Evolutionary conservation across 2,113 vertebrate species (phyloP).

Genomic region (Gymnarchus niloticus): DNA sequence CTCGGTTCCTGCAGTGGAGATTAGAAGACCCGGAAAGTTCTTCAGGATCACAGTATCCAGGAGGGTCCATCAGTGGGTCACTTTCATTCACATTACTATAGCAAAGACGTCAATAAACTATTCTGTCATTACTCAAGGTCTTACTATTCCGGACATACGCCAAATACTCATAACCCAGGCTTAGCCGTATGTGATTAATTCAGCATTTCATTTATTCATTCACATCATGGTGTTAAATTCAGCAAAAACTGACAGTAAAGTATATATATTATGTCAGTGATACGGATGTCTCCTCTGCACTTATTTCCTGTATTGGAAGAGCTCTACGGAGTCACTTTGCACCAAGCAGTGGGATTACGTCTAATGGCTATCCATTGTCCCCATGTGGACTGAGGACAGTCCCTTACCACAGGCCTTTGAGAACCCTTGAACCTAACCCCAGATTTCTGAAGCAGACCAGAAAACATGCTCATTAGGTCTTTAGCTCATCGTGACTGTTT

Average conservation of each 20-base stretch:
- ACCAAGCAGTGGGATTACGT: background rate
- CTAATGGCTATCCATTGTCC: no score
- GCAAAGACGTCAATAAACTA: no score
- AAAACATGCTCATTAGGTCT: background rate
- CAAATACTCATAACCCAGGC: no score
- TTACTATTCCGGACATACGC: no score
- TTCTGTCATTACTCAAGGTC: background rate
- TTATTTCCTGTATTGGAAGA: background rate
- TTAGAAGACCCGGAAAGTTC: background rate
- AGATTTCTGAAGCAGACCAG: background rate
- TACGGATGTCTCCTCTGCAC: background rate
- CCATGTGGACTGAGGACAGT: background rate
- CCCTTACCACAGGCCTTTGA: background rate
- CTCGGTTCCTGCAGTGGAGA: conserved; percentile 24
- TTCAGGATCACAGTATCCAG: background rate
- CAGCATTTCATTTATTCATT: background rate
- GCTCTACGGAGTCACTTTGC: background rate
- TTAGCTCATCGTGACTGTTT: background rate
- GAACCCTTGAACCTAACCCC: background rate
- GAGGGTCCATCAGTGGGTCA: background rate
- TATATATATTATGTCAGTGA: background rate
- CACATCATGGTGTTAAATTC: background rate
- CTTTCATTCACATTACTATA: no score
- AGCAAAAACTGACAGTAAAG: background rate
- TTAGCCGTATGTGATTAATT: background rate